Evolutionary conservation across 2,797 vertebrate genomes (phyloP), one percentile per base, ranked within the genome.

Genomic region (Lepidocolaptes lacrymiger): DNA sequence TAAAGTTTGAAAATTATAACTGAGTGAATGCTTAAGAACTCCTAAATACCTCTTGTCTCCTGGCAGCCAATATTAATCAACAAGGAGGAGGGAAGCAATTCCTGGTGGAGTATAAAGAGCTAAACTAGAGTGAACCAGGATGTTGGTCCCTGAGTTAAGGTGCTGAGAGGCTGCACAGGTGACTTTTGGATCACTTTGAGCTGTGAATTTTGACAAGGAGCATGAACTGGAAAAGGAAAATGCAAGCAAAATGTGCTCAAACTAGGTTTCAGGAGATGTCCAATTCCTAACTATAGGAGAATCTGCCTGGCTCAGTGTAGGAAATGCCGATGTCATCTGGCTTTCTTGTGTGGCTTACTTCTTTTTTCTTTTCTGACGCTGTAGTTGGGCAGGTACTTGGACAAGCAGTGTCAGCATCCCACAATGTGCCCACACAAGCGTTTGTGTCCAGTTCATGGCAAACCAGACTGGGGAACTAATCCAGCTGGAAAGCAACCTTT

Each of bases 301-400:
- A 49, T 77, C 56, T 86, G 15, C 20, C 12, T 86, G 37, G 12
- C 34, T 86, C 14, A 5, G 5, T 56, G 61, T 83, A 48, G 59
- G 72, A 85, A 69, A 73, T 51, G 20, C 51, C 72, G 9, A 30
- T 79, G 51, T 68, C 37, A 54, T 4, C 11, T 74, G 58, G 11
- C 23, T 75, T 61, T 84, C 28, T 77, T 69, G 21, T 39, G 19
- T n/a, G 46, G 13, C 58, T 54, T 22, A 18, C 37, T 74, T 24
- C 3, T 41, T 55, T 2, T 26, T 59, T 21, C 20, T 46, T 30
- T 12, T 1, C 34, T 68, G 66, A 36, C 0, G 0, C 46, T 68
- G 26, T 78, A 46, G 32, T 66, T 88, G 76, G 52, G 11, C 58
- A 58, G 66, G 43, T 74, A 75, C 46, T 63, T 78, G 2, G 1